Conservation (phyloP, 1,140 invertebrate species). For the Oryzaephilus surinamensis region DNA sequence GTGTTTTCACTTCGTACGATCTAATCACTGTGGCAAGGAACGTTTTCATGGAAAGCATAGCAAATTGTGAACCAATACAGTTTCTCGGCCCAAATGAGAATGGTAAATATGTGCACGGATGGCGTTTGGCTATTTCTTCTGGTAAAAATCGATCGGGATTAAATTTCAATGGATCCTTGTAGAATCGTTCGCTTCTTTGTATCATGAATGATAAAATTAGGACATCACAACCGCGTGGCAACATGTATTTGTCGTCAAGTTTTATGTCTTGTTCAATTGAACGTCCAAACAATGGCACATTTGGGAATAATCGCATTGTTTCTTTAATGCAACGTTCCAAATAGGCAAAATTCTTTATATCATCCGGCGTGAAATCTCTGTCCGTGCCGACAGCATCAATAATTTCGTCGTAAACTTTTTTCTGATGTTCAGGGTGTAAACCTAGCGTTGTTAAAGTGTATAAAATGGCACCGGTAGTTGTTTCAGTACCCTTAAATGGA, state of each 20-base stretch:
- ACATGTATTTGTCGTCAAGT: conserved; percentile 15
- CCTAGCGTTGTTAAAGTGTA: no score
- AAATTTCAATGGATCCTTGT: conserved; percentile 53
- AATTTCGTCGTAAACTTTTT: no score
- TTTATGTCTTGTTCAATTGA: conserved; percentile 35
- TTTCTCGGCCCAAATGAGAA: conserved; percentile 59
- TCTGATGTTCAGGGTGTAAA: no score
- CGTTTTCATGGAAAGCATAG: conserved; percentile 37
- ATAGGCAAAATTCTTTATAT: conserved; percentile 48
- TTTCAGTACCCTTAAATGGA: no score
- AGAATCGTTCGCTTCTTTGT: conserved; percentile 44
- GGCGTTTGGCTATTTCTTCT: conserved; percentile 37
- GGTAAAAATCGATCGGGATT: conserved; percentile 58
- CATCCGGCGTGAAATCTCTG: conserved; percentile 42
- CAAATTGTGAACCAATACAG: conserved; percentile 50
- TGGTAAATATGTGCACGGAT: conserved; percentile 46
- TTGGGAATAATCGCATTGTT: conserved; percentile 50
- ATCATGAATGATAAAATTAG: conserved; percentile 36
- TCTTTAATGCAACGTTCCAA: conserved; percentile 55
- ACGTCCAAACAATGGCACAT: conserved; percentile 45
- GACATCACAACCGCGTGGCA: conserved; percentile 11
- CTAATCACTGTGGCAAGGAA: conserved; percentile 31
- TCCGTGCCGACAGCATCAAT: no score
- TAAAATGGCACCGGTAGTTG: no score
- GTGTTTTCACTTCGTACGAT: conserved; percentile 21